A percentile compares a stretch with the other conserved stretches of the same genome.
These are phyloP conservation scores for Pimpla rufipes DNA, from an alignment of 2,888 invertebrate genomes.

Conservation along the genomic window DNA sequence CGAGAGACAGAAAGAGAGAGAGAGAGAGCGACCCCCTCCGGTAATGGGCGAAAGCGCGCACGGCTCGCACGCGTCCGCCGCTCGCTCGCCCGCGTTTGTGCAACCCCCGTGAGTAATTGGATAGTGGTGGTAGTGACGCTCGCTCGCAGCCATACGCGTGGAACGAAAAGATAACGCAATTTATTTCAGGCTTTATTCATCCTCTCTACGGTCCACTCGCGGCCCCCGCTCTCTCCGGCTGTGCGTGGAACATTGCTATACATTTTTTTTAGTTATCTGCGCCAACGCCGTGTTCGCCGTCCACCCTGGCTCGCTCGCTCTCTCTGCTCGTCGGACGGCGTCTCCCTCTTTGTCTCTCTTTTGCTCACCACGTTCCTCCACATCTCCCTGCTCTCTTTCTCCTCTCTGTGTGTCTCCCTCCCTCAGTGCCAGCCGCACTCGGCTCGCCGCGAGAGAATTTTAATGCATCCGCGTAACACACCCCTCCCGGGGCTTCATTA, in stretches of 20 bases:
- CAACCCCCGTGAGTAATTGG: slow-evolving; percentile 72
- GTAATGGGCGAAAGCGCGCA: slow-evolving; percentile 63
- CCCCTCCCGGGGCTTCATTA: slow-evolving; percentile 68
- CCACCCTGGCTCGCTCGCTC: slow-evolving; percentile 22
- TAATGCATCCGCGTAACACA: slow-evolving; percentile 69
- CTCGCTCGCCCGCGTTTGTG: slow-evolving; percentile 40
- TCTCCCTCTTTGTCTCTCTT: slow-evolving; percentile 25
- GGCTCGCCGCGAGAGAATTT: slow-evolving; percentile 68
- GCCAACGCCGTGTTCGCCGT: slow-evolving; percentile 39
- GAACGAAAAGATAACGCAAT: slow-evolving; percentile 84
- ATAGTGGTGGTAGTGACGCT: slow-evolving; percentile 73
- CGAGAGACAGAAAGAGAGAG: neutral
- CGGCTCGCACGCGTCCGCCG: slow-evolving; percentile 28
- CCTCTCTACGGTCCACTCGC: slow-evolving; percentile 73
- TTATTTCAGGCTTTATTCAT: slow-evolving; percentile 82
- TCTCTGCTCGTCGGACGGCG: slow-evolving; percentile 15
- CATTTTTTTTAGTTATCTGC: slow-evolving; percentile 64
- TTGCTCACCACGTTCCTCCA: no score
- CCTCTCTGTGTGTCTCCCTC: slow-evolving; percentile 25
- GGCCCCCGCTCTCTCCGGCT: slow-evolving; percentile 41
- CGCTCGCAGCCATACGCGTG: slow-evolving; percentile 81
- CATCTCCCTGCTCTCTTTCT: neutral
- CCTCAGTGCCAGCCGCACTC: slow-evolving; percentile 48
- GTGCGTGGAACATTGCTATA: slow-evolving; percentile 63
- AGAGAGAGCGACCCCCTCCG: slow-evolving; percentile 28